Base-by-base conservation (phyloP, 2,113 vertebrate species). In the Entomyzon cyanotis region DNA sequence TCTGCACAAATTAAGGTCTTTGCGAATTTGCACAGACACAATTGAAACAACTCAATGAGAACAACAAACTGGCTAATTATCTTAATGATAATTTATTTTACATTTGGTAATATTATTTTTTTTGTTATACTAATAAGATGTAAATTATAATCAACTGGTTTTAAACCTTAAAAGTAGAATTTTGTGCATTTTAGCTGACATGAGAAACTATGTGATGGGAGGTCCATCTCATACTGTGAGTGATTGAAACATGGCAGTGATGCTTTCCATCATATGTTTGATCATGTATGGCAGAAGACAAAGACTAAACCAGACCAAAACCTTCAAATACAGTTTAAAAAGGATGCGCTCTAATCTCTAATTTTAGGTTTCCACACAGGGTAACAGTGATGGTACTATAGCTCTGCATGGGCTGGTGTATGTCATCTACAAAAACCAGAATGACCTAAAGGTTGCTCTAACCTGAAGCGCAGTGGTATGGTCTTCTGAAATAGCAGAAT, bases 61-160 rank as follows among this genome's bases (percentile, higher is more conserved):
- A 96, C 76, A 97, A 78, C 83, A 95, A 97, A 96, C 79, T 89
- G 70, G 59, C 56, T 97, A 97, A 97, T 98, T 97, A 96, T 87
- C 46, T 93, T 93, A 93, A 97, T 94, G 94, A 96, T 94, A 4
- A 93, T 96, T 98, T 97, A 96, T 98, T 97, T 97, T 97, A 95
- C 85, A 95, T 97, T 97, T 97, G 79, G 81, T 94, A 98, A 96
- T 95, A 87, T 90, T 88, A 18, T 30, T 28, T 92, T 94, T 87
- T 91, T 92, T 84, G 82, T 49, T 4, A 79, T 74, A 86, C 47
- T 94, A 96, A 95, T 97, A 95, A 68, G 31, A 95, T 90, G 68
- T 95, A 96, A 96, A 97, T 97, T 95, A 95, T 84, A 97, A 94
- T 71, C 82, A 97, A 89, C 69, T 94, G 55, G 5, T 84, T 97